Evolutionary conservation across 2,113 vertebrate species (phyloP), one percentile per base, ranked within the genome.

Genomic region (Eulemur macaco): DNA sequence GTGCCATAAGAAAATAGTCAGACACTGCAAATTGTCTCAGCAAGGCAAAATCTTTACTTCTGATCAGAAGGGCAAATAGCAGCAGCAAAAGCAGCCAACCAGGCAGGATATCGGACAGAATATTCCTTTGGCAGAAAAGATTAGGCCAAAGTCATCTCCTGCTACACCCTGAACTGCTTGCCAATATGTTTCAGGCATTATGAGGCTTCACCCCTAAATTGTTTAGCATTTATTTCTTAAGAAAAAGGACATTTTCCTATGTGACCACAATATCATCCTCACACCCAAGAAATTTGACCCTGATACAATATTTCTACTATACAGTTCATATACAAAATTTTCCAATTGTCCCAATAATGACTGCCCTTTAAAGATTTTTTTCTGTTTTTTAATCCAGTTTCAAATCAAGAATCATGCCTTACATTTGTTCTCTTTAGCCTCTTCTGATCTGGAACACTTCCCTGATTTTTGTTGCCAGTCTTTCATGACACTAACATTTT

Each of bases 181-280:
- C n/a, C 4, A 27, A 21, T 78, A 42, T 92, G 47, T 91, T 76
- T 88, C 86, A 89, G 50, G 76, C 23, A 89, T 80, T 54, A 60
- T 78, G 73, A 85, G 76, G 50, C 9, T 14, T 85, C 69, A 88
- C 2, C 18, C 5, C 47, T 78, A 58, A 82, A 73, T 89, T 94
- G 17, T 78, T 81, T 63, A 89, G 69, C 64, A 91, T 84, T 86
- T 91, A 63, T 63, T 87, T 93, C n/a, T 84, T 87, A 80, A 93
- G 86, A 82, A 66, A 92, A 69, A 85, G 8, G 7, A 58, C 45
- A 63, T 63, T 90, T 95, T 84, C 71, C 50, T 92, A 77, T 20
- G 66, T 66, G 45, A 56, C 27, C 77, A 94, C 39, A 88, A 52
- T 60, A 27, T 42, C 60, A 58, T 85, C 85, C 80, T 91, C 17